Base-by-base conservation (phyloP, 2,113 vertebrate genomes). In the Conger conger region DNA sequence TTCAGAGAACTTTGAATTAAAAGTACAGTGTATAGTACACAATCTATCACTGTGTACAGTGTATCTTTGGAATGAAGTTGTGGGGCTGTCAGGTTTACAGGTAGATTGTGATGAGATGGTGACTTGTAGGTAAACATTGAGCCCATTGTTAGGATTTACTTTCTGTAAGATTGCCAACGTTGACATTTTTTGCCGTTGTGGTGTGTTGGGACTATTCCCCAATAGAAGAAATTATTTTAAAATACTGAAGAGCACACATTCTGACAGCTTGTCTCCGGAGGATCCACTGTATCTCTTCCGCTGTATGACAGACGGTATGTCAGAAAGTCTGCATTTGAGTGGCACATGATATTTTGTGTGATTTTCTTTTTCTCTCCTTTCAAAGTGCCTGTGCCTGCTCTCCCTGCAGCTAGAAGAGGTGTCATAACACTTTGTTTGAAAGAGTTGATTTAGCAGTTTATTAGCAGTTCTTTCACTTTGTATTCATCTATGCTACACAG, bases 301-400 rank as follows among this genome's bases (percentile, higher is more conserved):
- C 45, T 50, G 45, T 50, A 50, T 73, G 68, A 73, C 68, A 73
- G 68, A 73, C 68, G n/a, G 68, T 27, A 33, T 73, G 68, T 33
- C 68, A 33, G 27, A 33, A 73, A 73, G 68, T 33, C 68, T 73
- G 68, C 8, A 13, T 73, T 73, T 73, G 68, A 73, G 68, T 73
- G 68, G 68, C 68, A 30, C 27, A 73, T 30, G 68, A 73, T 73
- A 8, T 73, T 30, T 23, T 73, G n/a, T 73, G 27, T 50, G 45
- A 50, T 50, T 50, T 50, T 13, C 13, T 73, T 33, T 33, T 2
- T 33, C 27, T 33, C n/a, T 73, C 7, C 15, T 33, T 73, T 33
- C 68, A 30, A 73, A 73, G 68, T n/a, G n/a, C n/a, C n/a, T 73
- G 68, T 73, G 68, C 68, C 68, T 73, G 68, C 68, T 73, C 68